Conservation (phyloP, 2,113 vertebrate species). For the Parotia lawesii region DNA sequence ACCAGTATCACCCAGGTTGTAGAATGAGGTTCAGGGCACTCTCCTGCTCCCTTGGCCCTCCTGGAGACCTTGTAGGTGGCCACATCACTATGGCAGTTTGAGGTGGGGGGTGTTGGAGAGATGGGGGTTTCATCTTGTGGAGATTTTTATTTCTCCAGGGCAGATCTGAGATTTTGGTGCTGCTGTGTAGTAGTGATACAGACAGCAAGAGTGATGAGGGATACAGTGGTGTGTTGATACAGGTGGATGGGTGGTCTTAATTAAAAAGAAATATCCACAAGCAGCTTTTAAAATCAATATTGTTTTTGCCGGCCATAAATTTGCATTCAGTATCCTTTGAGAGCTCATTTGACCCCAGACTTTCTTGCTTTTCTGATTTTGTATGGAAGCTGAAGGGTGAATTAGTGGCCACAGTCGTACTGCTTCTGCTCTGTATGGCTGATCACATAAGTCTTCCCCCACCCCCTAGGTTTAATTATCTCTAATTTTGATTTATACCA, state of each 20-base stretch:
- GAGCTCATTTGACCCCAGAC: background rate
- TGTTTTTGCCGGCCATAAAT: background rate
- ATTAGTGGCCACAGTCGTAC: background rate
- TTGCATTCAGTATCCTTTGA: background rate
- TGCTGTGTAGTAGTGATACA: background rate
- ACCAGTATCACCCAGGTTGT: background rate
- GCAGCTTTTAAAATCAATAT: background rate
- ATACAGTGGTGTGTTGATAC: background rate
- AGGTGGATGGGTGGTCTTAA: background rate
- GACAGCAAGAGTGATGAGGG: background rate
- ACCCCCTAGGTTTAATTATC: conserved; percentile 1
- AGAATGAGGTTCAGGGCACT: background rate
- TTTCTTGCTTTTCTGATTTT: background rate
- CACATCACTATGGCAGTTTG: background rate
- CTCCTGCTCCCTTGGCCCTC: background rate
- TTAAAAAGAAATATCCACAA: background rate
- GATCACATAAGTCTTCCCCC: background rate
- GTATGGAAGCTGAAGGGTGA: background rate
- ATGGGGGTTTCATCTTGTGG: background rate
- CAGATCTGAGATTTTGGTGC: background rate
- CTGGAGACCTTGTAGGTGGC: background rate
- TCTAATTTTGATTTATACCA: conserved; percentile 31
- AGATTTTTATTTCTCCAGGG: background rate
- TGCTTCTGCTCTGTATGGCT: background rate
- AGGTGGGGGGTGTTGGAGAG: background rate